Base-by-base conservation (phyloP, 1,140 invertebrate species). In the Metopolophium dirhodum region DNA sequence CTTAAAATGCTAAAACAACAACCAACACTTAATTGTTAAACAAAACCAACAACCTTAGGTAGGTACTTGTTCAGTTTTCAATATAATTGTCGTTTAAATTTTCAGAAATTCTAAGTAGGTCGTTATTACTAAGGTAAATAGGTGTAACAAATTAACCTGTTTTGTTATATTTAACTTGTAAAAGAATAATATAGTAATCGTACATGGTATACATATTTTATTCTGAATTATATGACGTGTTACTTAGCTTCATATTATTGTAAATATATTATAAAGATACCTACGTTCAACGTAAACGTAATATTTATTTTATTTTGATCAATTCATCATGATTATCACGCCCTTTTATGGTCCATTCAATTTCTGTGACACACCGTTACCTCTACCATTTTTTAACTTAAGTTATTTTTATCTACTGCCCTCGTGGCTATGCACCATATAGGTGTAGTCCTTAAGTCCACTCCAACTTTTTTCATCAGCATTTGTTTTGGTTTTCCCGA, bases 1-100 rank as follows among this genome's bases (percentile, higher is more conserved):
- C 61, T 77, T 20, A 77, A 77, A 77, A 77, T 77, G 61, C 61
- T 77, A 77, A 77, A 77, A 77, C 61, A 77, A 77, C 61, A 77
- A 4, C 11, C 18, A 77, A n/a, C 61, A 77, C 23, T 77, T 77
- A 77, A 77, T n/a, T 77, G 61, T 77, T 77, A 77, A 77, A n/a
- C 61, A 77, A 77, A 77, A 77, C 3, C 61, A 77, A n/a, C 30
- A 20, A 77, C 61, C 61, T n/a, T 77, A 68, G 14, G 14, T 68
- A 18, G 30, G 1, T 68, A 18, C n/a, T 77, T n/a, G 30, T n/a
- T 77, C 30, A 77, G 18, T 77, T 77, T 68, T 68, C 30, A 68
- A 68, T 68, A 68, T 68, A 68, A 68, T n/a, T 68, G 30, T 68
- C n/a, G 18, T n/a, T 68, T 68, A 68, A 68, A 68, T 68, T 68